phyloP scores from a whole-genome alignment of 2,888 invertebrate species.

The Lamellibrachia satsuma region DNA sequence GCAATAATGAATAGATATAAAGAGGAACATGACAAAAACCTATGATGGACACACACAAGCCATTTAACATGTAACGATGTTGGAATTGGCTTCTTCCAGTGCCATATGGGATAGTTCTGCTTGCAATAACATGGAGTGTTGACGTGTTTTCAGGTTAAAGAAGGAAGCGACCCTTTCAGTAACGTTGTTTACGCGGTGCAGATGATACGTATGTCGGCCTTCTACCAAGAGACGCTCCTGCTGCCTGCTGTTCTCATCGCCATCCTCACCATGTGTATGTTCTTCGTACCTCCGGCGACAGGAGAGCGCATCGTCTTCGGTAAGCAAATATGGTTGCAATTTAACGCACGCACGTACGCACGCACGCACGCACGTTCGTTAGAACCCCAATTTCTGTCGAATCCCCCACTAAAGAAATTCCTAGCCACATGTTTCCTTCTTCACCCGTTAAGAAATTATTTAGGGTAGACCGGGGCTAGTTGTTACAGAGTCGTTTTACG shows the following conservation, averaged over 20 bases:
- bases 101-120: neutral
- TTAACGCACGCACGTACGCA: neutral
- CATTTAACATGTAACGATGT: neutral
- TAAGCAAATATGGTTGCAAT: conserved; percentile 17
- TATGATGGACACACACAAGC: too few species aligned
- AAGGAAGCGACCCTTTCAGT: conserved; percentile 22
- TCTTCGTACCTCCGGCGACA: conserved; percentile 36
- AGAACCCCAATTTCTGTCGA: too few species aligned
- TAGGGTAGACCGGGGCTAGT: too few species aligned
- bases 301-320: conserved; percentile 36
- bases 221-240: conserved; percentile 35
- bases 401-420: too few species aligned
- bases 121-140: neutral
- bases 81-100: neutral
- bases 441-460: too few species aligned
- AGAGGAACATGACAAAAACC: too few species aligned
- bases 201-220: conserved; percentile 31
- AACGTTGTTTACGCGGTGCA: conserved; percentile 21
- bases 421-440: too few species aligned
- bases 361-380: neutral
- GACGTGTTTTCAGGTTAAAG: neutral
- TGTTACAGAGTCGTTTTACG: too few species aligned
- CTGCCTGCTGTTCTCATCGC: conserved; percentile 35
- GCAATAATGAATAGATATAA: too few species aligned
- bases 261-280: conserved; percentile 32